Percentiles rank a stretch among this genome's conserved stretches.
Evolutionary conservation across 2,797 vertebrate genomes (phyloP).

Genomic region (Sandelia bainsii): DNA sequence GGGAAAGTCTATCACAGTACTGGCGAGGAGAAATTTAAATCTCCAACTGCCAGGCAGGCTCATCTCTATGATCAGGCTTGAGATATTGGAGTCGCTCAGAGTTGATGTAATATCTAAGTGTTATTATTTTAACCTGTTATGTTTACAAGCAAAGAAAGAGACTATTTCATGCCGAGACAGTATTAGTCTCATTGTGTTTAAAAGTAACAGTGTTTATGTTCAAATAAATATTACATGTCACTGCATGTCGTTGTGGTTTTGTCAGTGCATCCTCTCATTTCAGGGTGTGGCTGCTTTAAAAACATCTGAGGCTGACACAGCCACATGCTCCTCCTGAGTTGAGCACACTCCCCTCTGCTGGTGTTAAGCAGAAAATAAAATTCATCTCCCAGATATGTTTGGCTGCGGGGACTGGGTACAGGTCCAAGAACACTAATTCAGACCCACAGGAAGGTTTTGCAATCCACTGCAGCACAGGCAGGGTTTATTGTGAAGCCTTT

Average conservation of each 20-base stretch:
- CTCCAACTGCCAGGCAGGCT: slow-evolving; percentile 5
- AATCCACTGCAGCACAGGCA: slow-evolving; percentile 57
- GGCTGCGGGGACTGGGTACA: slow-evolving; percentile 69
- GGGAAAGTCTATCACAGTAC: slow-evolving; percentile 8
- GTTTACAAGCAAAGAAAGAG: neutral
- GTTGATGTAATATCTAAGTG: slow-evolving; percentile 6
- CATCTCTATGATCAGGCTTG: slow-evolving; percentile 1
- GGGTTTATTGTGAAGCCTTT: slow-evolving; percentile 60
- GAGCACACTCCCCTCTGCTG: slow-evolving; percentile 82
- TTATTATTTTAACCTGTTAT: slow-evolving; percentile 10
- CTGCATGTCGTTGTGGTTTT: slow-evolving; percentile 15
- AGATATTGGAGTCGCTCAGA: neutral
- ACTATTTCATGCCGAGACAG: neutral
- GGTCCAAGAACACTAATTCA: slow-evolving; percentile 75
- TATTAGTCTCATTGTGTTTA: neutral
- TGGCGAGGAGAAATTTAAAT: slow-evolving; percentile 21
- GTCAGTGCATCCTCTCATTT: slow-evolving; percentile 6
- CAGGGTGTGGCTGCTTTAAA: slow-evolving; percentile 70
- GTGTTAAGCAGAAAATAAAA: slow-evolving; percentile 62
- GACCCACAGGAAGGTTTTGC: slow-evolving; percentile 69
- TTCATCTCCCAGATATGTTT: slow-evolving; percentile 41
- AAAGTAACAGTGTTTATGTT: slow-evolving; percentile 1
- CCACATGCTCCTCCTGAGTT: slow-evolving; percentile 58
- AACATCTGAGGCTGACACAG: slow-evolving; percentile 43
- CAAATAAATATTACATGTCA: neutral